These are phyloP conservation scores for Uropsilus gracilis DNA, from an alignment of 2,113 vertebrate genomes.

Conservation along the genomic window DNA sequence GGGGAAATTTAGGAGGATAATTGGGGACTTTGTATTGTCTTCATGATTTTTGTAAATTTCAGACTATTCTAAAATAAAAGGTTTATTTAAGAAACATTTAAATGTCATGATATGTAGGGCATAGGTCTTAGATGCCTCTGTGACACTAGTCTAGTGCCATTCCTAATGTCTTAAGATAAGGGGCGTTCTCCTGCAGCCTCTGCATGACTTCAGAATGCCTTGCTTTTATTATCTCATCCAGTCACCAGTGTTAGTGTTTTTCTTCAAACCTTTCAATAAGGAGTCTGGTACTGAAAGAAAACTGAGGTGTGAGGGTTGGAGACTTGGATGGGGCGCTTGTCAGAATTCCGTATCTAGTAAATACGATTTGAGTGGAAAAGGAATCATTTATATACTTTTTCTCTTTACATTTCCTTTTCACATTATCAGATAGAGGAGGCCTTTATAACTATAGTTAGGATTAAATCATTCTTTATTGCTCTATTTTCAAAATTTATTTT, in stretches of 20 bases:
- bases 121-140: not conserved
- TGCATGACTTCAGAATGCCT: not conserved
- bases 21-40: not conserved
- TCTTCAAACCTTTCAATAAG: not conserved
- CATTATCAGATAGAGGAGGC: not conserved
- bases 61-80: not conserved
- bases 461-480: slow-evolving; percentile 56
- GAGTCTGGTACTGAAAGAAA: not conserved
- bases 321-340: not conserved
- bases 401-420: slow-evolving; percentile 16
- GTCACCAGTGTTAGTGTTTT: not conserved
- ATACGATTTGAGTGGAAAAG: not conserved
- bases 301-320: not conserved
- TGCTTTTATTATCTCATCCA: not conserved
- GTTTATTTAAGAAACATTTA: not conserved
- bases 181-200: not conserved
- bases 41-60: not conserved
- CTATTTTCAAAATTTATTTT: slow-evolving; percentile 57
- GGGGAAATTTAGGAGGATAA: not conserved
- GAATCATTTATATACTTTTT: not conserved
- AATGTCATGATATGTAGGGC: not conserved
- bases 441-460: slow-evolving; percentile 2
- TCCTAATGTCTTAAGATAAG: not conserved
- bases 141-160: not conserved
- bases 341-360: not conserved